These are phyloP conservation scores for Melipona quadrifasciata DNA, from an alignment of 1,140 invertebrate species.

Conservation along the genomic window DNA sequence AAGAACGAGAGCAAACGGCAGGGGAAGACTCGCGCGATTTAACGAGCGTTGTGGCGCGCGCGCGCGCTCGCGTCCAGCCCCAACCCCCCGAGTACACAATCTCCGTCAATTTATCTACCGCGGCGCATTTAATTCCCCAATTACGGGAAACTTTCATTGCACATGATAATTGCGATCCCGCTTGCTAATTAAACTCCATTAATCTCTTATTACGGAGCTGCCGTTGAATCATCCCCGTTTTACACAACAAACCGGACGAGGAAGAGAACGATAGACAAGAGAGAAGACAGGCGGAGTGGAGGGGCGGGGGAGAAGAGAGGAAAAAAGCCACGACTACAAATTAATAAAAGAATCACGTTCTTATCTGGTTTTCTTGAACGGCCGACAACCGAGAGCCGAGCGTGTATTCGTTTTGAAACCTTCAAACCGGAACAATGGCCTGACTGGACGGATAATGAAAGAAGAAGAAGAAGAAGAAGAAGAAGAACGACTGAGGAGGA, in stretches of 20 bases:
- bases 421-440: constrained; percentile 49
- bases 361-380: constrained; percentile 18
- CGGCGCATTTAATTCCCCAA: constrained; percentile 45
- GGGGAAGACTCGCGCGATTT: not conserved
- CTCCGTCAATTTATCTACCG: constrained; percentile 35
- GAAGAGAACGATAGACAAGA: not conserved
- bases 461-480: not conserved
- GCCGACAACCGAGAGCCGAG: not conserved
- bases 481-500: not conserved
- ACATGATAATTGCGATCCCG: constrained; percentile 40
- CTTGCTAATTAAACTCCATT: constrained; percentile 44
- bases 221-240: constrained; percentile 39
- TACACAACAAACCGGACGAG: no score
- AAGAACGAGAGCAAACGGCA: not conserved
- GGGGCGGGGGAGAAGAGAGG: not conserved
- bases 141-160: constrained; percentile 48
- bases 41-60: not conserved
- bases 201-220: constrained; percentile 36
- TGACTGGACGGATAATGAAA: constrained; percentile 38
- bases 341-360: constrained; percentile 41
- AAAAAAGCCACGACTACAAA: not conserved
- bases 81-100: constrained; percentile 13
- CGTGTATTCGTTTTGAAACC: constrained; percentile 21
- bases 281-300: not conserved
- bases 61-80: not conserved